Conservation (phyloP, 2,113 vertebrate genomes). For the Axis porcinus region DNA sequence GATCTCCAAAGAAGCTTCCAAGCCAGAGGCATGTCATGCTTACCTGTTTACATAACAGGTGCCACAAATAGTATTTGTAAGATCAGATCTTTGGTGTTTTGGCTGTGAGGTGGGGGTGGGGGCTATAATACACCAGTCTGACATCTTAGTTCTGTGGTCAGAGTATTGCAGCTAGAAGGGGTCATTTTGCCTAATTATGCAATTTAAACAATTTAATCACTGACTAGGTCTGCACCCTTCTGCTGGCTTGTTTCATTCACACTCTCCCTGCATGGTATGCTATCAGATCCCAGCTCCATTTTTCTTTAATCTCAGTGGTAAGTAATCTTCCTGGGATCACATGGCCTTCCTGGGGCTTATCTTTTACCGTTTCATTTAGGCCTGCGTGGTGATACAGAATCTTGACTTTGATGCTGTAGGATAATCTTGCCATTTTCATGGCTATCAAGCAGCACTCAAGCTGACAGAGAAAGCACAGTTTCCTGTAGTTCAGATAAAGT, state of each 20-base stretch:
- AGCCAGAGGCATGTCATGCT: background rate
- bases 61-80: background rate
- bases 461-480: background rate
- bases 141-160: background rate
- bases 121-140: background rate
- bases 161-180: background rate
- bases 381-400: background rate
- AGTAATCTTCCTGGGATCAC: background rate
- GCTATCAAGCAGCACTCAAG: background rate
- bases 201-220: background rate
- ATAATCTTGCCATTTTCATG: background rate
- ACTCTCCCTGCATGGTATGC: background rate
- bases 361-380: background rate
- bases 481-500: background rate
- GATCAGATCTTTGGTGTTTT: background rate
- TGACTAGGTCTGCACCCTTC: background rate
- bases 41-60: background rate
- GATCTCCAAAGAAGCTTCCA: conserved; percentile 37
- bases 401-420: background rate
- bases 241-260: background rate
- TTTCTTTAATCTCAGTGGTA: background rate
- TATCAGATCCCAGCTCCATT: background rate
- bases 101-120: background rate
- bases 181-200: background rate
- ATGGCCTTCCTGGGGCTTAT: background rate